Evolutionary conservation across 2,888 invertebrate genomes (phyloP).

Genomic region (Platerodrilus igneus): DNA sequence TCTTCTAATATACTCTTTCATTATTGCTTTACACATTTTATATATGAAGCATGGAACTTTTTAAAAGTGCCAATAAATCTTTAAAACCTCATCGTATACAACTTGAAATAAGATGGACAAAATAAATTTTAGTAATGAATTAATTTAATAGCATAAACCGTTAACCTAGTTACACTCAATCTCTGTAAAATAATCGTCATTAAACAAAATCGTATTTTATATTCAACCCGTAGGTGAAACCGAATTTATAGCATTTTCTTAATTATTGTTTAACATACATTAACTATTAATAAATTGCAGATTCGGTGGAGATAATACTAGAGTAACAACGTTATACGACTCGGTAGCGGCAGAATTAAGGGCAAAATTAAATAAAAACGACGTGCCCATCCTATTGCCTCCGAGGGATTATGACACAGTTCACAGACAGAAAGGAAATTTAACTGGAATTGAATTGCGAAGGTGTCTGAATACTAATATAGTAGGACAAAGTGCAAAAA

Average conservation of each 20-base stretch:
- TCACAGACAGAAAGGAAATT: conserved; percentile 70
- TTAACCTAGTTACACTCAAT: too few species aligned
- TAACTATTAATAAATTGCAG: conserved; percentile 29
- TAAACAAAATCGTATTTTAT: too few species aligned
- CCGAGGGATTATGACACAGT: conserved; percentile 94
- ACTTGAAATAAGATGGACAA: too few species aligned
- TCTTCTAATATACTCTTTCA: too few species aligned
- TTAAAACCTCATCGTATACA: too few species aligned
- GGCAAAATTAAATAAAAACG: conserved; percentile 59
- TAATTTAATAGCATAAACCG: too few species aligned
- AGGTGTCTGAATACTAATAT: conserved; percentile 69
- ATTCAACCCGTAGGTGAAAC: conserved; percentile 7
- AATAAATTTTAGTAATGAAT: too few species aligned
- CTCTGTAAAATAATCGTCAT: too few species aligned
- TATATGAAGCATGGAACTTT: too few species aligned
- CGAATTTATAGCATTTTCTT: too few species aligned
- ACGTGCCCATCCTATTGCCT: conserved; percentile 75
- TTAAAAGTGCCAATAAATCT: too few species aligned
- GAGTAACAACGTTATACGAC: conserved; percentile 77
- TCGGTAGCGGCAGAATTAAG: conserved; percentile 88
- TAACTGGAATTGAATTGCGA: conserved; percentile 66
- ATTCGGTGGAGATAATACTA: conserved; percentile 44
- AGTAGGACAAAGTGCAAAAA: conserved; percentile 51
- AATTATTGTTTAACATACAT: conserved; percentile 9
- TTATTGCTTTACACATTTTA: too few species aligned